Percentiles rank a stretch among this genome's conserved stretches.
phyloP scores from a whole-genome alignment of 2,888 invertebrate genomes.

The Pseudococcus longispinus region DNA sequence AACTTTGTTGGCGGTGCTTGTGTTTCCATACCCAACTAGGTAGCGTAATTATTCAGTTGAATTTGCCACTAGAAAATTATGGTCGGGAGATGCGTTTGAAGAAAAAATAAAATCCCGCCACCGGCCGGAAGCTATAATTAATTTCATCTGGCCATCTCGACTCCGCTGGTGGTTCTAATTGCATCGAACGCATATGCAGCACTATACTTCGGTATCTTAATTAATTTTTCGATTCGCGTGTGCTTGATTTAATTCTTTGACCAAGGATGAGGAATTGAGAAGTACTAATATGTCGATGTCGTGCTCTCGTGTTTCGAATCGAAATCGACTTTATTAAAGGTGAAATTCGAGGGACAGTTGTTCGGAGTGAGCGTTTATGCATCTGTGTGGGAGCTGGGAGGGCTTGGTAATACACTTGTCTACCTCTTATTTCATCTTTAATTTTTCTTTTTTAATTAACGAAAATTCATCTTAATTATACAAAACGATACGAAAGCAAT shows the following conservation, averaged over 20 bases:
- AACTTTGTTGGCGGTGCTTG: neutral
- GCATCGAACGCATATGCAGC: neutral
- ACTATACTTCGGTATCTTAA: neutral
- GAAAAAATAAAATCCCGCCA: neutral
- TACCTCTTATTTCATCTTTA: neutral
- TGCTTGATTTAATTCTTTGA: neutral
- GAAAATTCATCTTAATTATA: slow-evolving; percentile 13
- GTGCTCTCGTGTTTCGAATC: neutral
- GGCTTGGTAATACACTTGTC: neutral
- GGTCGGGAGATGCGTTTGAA: neutral
- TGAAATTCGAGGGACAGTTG: neutral
- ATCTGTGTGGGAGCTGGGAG: neutral
- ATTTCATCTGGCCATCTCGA: neutral
- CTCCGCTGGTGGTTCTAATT: neutral
- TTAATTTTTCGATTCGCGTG: neutral
- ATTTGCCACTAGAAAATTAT: neutral
- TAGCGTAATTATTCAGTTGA: slow-evolving; percentile 1
- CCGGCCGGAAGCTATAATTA: neutral
- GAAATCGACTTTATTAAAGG: neutral
- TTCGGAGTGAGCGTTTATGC: neutral
- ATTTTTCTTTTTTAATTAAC: slow-evolving; percentile 23
- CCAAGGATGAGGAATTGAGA: neutral
- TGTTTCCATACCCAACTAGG: neutral
- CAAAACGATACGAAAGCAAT: neutral
- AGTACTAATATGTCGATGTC: neutral